These are phyloP conservation scores for Caenorhabditis afra DNA, from an alignment of 2,888 invertebrate genomes.

Conservation along the genomic window DNA sequence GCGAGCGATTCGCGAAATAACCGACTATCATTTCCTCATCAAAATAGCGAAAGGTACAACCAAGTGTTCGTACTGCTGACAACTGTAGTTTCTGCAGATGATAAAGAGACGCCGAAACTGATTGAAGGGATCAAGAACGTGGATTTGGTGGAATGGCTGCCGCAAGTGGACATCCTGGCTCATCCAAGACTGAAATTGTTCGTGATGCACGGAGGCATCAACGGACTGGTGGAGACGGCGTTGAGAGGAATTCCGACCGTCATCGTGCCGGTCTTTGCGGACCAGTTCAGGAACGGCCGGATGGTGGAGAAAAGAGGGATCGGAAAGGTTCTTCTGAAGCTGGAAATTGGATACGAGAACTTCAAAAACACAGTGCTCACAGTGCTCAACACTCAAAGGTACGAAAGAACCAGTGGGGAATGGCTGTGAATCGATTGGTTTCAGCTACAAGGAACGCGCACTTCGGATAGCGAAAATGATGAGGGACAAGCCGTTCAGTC, in stretches of 20 bases:
- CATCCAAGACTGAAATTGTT: slow-evolving; percentile 76
- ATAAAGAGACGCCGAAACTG: slow-evolving; percentile 61
- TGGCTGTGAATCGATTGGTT: slow-evolving; percentile 5
- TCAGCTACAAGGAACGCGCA: slow-evolving; percentile 65
- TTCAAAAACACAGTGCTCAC: slow-evolving; percentile 55
- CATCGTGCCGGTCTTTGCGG: slow-evolving; percentile 77
- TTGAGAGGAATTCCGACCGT: slow-evolving; percentile 76
- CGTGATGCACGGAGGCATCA: slow-evolving; percentile 78
- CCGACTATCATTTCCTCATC: slow-evolving; percentile 75
- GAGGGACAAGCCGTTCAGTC: slow-evolving; percentile 65
- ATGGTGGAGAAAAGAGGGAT: slow-evolving; percentile 74
- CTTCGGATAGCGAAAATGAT: slow-evolving; percentile 62
- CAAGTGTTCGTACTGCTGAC: neutral
- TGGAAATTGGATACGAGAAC: slow-evolving; percentile 60
- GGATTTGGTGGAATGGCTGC: slow-evolving; percentile 75
- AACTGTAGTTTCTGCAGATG: slow-evolving; percentile 45
- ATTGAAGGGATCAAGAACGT: slow-evolving; percentile 68
- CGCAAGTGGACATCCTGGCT: slow-evolving; percentile 76
- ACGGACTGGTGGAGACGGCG: slow-evolving; percentile 76
- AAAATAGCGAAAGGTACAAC: slow-evolving; percentile 67
- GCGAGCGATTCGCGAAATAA: slow-evolving; percentile 39
- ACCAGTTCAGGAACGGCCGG: slow-evolving; percentile 78
- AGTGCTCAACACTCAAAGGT: slow-evolving; percentile 62
- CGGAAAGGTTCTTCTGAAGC: slow-evolving; percentile 69
- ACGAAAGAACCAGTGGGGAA: neutral